Evolutionary conservation across 1,140 invertebrate species (phyloP).

Genomic region (Radopholus similis): DNA sequence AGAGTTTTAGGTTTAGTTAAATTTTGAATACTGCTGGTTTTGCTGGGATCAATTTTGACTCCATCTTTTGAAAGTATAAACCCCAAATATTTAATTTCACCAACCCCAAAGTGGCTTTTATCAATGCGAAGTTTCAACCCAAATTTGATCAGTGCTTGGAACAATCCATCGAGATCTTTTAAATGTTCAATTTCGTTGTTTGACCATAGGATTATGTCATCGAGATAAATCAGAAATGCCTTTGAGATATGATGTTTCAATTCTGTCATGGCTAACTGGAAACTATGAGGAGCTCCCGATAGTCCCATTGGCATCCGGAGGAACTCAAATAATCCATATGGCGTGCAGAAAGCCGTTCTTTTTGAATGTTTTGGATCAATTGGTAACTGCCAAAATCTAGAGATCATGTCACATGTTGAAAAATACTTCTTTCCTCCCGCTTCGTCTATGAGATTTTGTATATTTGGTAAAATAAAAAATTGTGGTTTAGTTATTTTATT

Average conservation of each 20-base stretch:
- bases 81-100: slow-evolving; percentile 14
- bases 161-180: slow-evolving; percentile 9
- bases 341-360: slow-evolving; percentile 9
- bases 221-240: slow-evolving; percentile 16
- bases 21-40: not conserved
- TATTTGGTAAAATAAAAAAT: slow-evolving; percentile 8
- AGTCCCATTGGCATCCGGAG: slow-evolving; percentile 16
- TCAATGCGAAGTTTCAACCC: slow-evolving; percentile 9
- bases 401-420: slow-evolving; percentile 2
- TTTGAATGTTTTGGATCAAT: not conserved
- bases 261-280: not conserved
- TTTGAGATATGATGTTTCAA: not conserved
- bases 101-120: slow-evolving; percentile 16
- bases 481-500: slow-evolving; percentile 12
- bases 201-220: slow-evolving; percentile 10
- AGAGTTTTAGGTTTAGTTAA: slow-evolving; percentile 17
- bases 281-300: slow-evolving; percentile 1
- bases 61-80: slow-evolving; percentile 1
- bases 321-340: not conserved
- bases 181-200: slow-evolving; percentile 17
- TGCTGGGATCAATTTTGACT: slow-evolving; percentile 6
- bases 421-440: slow-evolving; percentile 4
- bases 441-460: slow-evolving; percentile 15
- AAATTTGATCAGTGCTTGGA: not conserved
- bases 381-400: slow-evolving; percentile 1